A percentile compares a stretch with the other conserved stretches of the same genome.
Evolutionary conservation across 1,140 invertebrate species (phyloP).

Genomic region (Pseudomyrmex pallidus): DNA sequence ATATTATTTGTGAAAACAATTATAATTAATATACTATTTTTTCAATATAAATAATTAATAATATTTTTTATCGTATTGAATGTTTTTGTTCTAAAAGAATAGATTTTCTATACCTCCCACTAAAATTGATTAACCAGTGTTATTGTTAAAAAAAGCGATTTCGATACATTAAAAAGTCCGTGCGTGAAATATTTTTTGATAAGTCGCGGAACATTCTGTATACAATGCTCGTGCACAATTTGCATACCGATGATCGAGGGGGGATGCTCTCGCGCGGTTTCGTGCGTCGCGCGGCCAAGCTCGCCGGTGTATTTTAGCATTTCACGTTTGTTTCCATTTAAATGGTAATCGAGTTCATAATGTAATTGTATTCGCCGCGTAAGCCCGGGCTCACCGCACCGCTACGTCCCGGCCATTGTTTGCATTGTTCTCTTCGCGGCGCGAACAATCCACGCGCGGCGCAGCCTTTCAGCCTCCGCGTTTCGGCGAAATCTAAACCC

Average conservation of each 20-base stretch:
- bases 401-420: slow-evolving; percentile 81
- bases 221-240: slow-evolving; percentile 63
- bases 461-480: slow-evolving; percentile 77
- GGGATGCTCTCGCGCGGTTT: slow-evolving; percentile 61
- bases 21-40: neutral
- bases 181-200: slow-evolving; percentile 38
- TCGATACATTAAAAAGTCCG: slow-evolving; percentile 19
- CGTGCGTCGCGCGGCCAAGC: slow-evolving; percentile 50
- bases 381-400: slow-evolving; percentile 82
- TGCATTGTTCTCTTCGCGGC: slow-evolving; percentile 80
- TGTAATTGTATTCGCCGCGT: slow-evolving; percentile 85
- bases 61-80: neutral
- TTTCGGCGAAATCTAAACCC: slow-evolving; percentile 77
- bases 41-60: neutral
- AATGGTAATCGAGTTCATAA: slow-evolving; percentile 86
- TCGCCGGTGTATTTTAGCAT: slow-evolving; percentile 83
- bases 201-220: slow-evolving; percentile 25
- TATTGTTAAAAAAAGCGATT: neutral
- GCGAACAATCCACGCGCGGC: slow-evolving; percentile 77
- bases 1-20: no score
- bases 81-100: slow-evolving; percentile 5
- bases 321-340: slow-evolving; percentile 86
- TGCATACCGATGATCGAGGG: slow-evolving; percentile 77
- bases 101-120: neutral
- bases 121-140: slow-evolving; percentile 1